Conservation (phyloP, 2,888 invertebrate species). For the Xanthorhoe designata region DNA sequence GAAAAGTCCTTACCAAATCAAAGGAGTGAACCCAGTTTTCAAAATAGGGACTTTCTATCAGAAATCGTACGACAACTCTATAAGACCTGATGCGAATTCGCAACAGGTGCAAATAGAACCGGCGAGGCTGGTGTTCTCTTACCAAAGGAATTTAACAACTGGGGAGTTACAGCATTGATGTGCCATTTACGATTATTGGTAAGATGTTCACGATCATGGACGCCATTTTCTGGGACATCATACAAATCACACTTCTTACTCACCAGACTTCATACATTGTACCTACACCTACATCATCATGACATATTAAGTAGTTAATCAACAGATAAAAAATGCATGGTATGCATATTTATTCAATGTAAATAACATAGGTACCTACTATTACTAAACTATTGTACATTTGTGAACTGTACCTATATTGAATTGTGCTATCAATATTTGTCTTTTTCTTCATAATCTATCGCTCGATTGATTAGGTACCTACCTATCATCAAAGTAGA, state of each 20-base stretch:
- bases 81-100: constrained; percentile 79
- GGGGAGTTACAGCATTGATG: constrained; percentile 68
- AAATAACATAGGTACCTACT: constrained; percentile 36
- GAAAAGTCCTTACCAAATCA: constrained; percentile 78
- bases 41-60: constrained; percentile 77
- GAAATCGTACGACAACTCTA: constrained; percentile 75
- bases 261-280: constrained; percentile 23
- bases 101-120: constrained; percentile 81
- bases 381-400: constrained; percentile 33
- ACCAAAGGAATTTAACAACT: constrained; percentile 75
- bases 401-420: constrained; percentile 16
- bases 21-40: constrained; percentile 71
- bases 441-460: constrained; percentile 3
- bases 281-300: constrained; percentile 19
- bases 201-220: constrained; percentile 62
- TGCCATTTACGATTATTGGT: constrained; percentile 73
- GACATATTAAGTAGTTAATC: constrained; percentile 3
- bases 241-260: constrained; percentile 34
- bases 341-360: constrained; percentile 36
- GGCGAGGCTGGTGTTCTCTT: constrained; percentile 71
- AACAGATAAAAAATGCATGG: constrained; percentile 33
- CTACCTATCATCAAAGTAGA: too few relatives aligned
- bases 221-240: constrained; percentile 45
- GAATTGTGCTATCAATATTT: constrained; percentile 18
- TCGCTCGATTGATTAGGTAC: not conserved